Evolutionary conservation across 1,140 invertebrate species (phyloP).

Genomic region (Hylaeus volcanicus): DNA sequence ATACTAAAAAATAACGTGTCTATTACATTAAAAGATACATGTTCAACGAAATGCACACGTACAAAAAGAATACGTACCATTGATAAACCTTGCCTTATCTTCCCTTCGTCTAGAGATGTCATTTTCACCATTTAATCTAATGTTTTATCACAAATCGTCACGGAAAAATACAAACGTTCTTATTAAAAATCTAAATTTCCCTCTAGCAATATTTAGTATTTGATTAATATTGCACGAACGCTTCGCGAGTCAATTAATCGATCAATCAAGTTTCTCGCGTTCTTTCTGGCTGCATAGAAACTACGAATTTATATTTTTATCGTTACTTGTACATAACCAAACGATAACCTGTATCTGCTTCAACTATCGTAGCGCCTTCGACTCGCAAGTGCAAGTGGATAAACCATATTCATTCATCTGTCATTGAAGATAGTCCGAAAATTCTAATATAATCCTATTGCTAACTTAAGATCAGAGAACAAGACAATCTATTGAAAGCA

Average conservation of each 20-base stretch:
- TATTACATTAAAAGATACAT: constrained; percentile 8
- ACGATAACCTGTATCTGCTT: neutral
- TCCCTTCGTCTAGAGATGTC: constrained; percentile 77
- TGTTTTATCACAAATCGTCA: neutral
- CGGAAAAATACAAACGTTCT: neutral
- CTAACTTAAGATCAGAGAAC: neutral
- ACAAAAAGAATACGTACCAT: constrained; percentile 73
- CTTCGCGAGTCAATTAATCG: neutral
- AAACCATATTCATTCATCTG: constrained; percentile 2
- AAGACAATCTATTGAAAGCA: neutral
- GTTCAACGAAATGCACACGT: constrained; percentile 7
- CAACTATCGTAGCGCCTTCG: neutral
- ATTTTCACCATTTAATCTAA: constrained; percentile 71
- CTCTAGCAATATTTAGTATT: neutral
- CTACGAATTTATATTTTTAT: neutral
- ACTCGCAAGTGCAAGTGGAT: neutral
- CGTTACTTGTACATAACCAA: neutral
- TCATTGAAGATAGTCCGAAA: neutral
- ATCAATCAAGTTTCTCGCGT: neutral
- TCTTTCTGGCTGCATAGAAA: neutral
- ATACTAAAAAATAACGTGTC: constrained; percentile 79
- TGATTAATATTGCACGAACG: neutral
- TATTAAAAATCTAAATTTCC: neutral
- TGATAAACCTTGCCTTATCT: constrained; percentile 81
- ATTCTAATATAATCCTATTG: neutral